A percentile compares a stretch with the other conserved stretches of the same genome.
phyloP scores from a whole-genome alignment of 2,888 invertebrate genomes.

The Cosmopolites sordidus region DNA sequence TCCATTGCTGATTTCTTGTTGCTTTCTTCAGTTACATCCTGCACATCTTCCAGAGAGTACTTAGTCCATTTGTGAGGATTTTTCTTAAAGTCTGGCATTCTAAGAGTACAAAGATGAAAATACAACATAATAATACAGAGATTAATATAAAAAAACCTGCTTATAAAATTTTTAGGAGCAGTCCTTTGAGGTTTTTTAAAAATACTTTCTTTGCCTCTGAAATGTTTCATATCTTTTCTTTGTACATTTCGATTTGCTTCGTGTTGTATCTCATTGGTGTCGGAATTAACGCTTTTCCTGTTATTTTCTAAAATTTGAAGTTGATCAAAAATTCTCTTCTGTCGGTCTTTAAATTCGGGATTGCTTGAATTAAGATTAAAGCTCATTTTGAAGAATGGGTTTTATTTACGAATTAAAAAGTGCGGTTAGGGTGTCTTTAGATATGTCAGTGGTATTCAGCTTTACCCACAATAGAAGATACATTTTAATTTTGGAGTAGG shows the following conservation, averaged over 20 bases:
- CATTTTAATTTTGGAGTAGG: too few species aligned
- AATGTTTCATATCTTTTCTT: slow-evolving; percentile 55
- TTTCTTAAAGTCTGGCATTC: slow-evolving; percentile 56
- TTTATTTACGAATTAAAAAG: too few species aligned
- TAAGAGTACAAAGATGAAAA: slow-evolving; percentile 6
- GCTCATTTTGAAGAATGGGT: slow-evolving; percentile 19
- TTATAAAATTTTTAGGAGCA: slow-evolving; percentile 47
- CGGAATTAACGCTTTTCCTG: slow-evolving; percentile 25
- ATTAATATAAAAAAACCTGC: slow-evolving; percentile 29
- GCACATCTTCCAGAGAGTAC: slow-evolving; percentile 75
- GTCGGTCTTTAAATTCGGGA: slow-evolving; percentile 53
- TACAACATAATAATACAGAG: not conserved
- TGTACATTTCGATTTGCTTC: slow-evolving; percentile 36
- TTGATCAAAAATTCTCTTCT: slow-evolving; percentile 66
- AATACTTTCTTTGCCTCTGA: slow-evolving; percentile 71
- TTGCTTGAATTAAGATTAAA: slow-evolving; percentile 33
- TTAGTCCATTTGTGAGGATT: slow-evolving; percentile 81
- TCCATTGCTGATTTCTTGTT: slow-evolving; percentile 74
- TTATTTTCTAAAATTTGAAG: slow-evolving; percentile 58
- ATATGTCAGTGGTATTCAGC: too few species aligned
- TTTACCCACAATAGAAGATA: too few species aligned
- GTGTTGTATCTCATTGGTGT: slow-evolving; percentile 33
- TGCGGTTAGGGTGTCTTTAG: too few species aligned
- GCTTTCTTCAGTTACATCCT: slow-evolving; percentile 73
- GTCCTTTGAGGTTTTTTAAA: slow-evolving; percentile 71